phyloP scores from a whole-genome alignment of 2,888 invertebrate genomes.

The Oscheius sp. region DNA sequence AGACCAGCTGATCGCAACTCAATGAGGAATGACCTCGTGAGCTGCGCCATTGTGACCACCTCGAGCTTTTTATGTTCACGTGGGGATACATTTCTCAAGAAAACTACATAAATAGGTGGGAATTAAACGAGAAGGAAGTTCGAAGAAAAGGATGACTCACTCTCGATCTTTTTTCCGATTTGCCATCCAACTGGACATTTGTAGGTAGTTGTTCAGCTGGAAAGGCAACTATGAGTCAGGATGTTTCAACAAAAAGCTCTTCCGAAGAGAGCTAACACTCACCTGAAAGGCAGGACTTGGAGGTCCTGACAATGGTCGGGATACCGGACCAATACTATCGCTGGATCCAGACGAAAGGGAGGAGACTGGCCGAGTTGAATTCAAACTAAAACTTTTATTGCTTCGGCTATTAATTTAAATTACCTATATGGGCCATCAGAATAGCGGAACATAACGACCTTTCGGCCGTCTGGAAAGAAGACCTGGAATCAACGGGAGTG shows the following conservation, averaged over 20 bases:
- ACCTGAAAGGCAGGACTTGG: constrained; percentile 47
- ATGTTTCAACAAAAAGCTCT: no score
- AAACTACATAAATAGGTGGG: neutral
- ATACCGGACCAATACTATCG: constrained; percentile 47
- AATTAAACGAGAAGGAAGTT: neutral
- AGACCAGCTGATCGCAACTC: neutral
- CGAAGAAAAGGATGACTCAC: constrained; percentile 5
- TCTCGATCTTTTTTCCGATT: constrained; percentile 20
- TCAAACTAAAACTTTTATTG: constrained; percentile 6
- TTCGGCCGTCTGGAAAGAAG: neutral
- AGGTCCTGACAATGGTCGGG: constrained; percentile 43
- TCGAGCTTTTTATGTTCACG: no score
- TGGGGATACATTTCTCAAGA: neutral
- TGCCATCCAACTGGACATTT: neutral
- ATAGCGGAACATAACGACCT: constrained; percentile 18
- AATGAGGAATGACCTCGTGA: no score
- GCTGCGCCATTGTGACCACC: no score
- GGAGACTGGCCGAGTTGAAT: constrained; percentile 40
- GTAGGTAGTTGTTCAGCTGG: constrained; percentile 14
- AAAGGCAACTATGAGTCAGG: neutral
- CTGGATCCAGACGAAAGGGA: constrained; percentile 47
- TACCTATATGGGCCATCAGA: constrained; percentile 3
- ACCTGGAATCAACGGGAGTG: no score
- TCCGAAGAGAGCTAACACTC: no score
- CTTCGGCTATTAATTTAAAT: neutral